Evolutionary conservation across 2,113 vertebrate genomes (phyloP), one percentile per base, ranked within the genome.

Genomic region (Lamprotornis superbus): DNA sequence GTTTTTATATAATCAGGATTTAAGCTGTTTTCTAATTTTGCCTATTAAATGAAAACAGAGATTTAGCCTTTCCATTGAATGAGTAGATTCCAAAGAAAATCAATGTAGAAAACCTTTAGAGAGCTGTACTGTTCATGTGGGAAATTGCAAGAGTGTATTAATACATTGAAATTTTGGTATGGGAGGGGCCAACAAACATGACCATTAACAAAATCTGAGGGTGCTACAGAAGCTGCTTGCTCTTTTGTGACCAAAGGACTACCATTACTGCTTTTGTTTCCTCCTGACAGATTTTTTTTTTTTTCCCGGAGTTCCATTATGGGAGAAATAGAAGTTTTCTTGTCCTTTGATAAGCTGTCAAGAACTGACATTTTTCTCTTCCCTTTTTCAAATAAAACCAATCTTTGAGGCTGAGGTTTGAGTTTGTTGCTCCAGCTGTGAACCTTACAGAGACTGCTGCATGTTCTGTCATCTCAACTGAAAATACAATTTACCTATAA

Each of bases 1-100:
- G 4, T 71, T 93, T 91, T 95, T 93, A 93, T 71, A 46, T 94
- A 90, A 94, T 56, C 52, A 46, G 53, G 70, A 56, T 91, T 94
- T 91, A 88, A 90, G 27, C 63, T 49, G 53, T 79, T 85, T 73
- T 87, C 78, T 85, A 53, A 60, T 87, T 95, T 87, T 94, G 40
- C 53, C 61, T 94, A 53, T 93, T 95, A 91, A 87, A 91, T 68
- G 31, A 50, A 92, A 87, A 37, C 13, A 10, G 52, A 83, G 88
- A 61, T 93, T 91, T 92, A 79, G 33, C n/a, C 28, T 89, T 87
- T 75, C 16, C 9, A 17, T 79, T 71, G 56, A 57, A 79, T 50
- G 12, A 76, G n/a, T 25, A 15, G 81, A 73, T 86, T 88, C 53
- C 7, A 14, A 76, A 90, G 71, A 23, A 90, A 76, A 80, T 77